These are phyloP conservation scores for Phyllotreta cruciferae DNA, from an alignment of 2,888 invertebrate genomes.

Conservation along the genomic window DNA sequence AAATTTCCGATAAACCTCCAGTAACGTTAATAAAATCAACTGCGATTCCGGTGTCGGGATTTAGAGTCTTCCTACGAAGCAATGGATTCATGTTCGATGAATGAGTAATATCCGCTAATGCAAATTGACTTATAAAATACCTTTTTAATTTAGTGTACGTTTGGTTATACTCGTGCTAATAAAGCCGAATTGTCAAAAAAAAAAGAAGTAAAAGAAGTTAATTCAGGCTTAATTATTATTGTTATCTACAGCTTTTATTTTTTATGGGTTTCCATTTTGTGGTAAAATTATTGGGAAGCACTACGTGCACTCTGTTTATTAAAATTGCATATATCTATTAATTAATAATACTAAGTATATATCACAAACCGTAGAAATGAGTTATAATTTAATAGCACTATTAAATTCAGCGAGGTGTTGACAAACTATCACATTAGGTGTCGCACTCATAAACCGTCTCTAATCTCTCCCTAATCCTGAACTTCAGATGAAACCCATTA, in stretches of 20 bases:
- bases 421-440: not conserved
- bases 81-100: constrained; percentile 9
- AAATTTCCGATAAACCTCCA: constrained; percentile 14
- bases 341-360: no score
- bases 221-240: no score
- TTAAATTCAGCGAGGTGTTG: not conserved
- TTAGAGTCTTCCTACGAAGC: not conserved
- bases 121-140: constrained; percentile 2
- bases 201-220: not conserved
- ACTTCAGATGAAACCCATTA: constrained; percentile 7
- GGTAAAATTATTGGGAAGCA: no score
- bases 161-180: not conserved
- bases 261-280: no score
- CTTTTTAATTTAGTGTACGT: not conserved
- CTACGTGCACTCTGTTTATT: no score
- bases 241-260: no score
- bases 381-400: not conserved
- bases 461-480: not conserved
- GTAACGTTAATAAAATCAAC: constrained; percentile 12
- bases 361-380: not conserved
- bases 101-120: constrained; percentile 12
- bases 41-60: not conserved
- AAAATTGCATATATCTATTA: no score
- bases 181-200: not conserved
- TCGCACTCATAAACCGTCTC: not conserved